Evolutionary conservation across 2,113 vertebrate genomes (phyloP), one percentile per base, ranked within the genome.

Genomic region (Butorides virescens): DNA sequence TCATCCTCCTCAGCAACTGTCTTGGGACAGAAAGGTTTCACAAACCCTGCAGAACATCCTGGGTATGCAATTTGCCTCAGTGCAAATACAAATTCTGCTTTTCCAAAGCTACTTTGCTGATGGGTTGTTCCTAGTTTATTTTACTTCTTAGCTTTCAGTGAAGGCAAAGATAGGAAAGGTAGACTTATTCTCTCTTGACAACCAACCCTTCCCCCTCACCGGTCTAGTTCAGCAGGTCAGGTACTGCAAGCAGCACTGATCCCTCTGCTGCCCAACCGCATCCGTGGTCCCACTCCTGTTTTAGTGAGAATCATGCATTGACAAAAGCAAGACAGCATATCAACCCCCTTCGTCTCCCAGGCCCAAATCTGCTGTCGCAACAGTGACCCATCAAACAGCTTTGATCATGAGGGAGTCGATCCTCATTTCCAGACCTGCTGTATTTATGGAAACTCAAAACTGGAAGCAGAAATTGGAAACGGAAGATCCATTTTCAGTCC

Each of bases 11-110:
- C 95, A 96, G 97, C 92, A 97, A 90, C 95, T 96, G 93, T 95
- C 96, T 94, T 93, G 95, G 96, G 97, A 97, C 52, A 95, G 71
- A 91, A 96, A 97, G 92, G 91, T 95, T 97, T 97, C 90, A 95
- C 46, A 97, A 98, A 97, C 95, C 96, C 95, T 77, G 93, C 95
- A 95, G 91, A 95, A 88, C 63, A 75, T 88, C 67, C 56, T 42
- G 83, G 81, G 50, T 22, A 85, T 4, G 62, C 88, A 91, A 76
- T 88, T 96, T 1, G 10, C 55, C 77, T 96, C 96, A 93, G 97
- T 95, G 97, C 95, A 87, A 88, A 92, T 73, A 93, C 70, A 76
- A 37, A 97, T 84, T 63, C 94, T 96, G 93, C 94, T 86, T 86
- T 67, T 94, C 73, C 68, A 90, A 66, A 94, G 88, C 85, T 90